These are phyloP conservation scores for Scartelaos histophorus DNA, from an alignment of 2,113 vertebrate species.

Conservation along the genomic window DNA sequence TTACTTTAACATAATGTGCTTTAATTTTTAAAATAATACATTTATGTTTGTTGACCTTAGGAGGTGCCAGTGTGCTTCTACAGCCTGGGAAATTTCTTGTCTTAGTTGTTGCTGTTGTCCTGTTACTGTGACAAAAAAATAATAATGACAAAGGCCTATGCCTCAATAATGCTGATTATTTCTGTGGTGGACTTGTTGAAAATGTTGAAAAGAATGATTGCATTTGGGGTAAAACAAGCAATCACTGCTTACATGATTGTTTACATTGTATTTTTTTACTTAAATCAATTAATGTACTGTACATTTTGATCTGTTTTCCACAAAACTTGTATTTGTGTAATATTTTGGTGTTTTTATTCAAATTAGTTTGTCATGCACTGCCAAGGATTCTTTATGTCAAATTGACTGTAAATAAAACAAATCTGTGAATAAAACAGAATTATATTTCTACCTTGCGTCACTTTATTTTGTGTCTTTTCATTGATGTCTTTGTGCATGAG, in stretches of 20 bases:
- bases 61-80: conserved; percentile 18
- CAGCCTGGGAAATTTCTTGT: conserved; percentile 28
- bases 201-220: background rate
- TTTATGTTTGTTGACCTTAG: conserved; percentile 14
- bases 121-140: conserved; percentile 28
- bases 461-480: background rate
- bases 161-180: background rate
- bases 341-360: background rate
- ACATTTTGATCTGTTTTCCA: background rate
- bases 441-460: conserved; percentile 21
- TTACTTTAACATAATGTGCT: background rate
- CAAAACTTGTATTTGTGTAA: background rate
- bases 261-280: conserved; percentile 5
- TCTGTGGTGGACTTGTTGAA: conserved; percentile 23
- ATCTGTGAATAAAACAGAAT: conserved; percentile 45
- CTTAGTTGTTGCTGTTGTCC: conserved; percentile 30
- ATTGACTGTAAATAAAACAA: conserved; percentile 24
- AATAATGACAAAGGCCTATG: background rate
- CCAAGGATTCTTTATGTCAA: conserved; percentile 6
- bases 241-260: background rate
- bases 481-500: background rate
- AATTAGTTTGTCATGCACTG: conserved; percentile 12
- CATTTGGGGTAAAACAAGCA: conserved; percentile 4
- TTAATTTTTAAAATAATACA: background rate
- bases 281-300: background rate